phyloP scores from a whole-genome alignment of 2,888 invertebrate species.

The Venusia cambrica region DNA sequence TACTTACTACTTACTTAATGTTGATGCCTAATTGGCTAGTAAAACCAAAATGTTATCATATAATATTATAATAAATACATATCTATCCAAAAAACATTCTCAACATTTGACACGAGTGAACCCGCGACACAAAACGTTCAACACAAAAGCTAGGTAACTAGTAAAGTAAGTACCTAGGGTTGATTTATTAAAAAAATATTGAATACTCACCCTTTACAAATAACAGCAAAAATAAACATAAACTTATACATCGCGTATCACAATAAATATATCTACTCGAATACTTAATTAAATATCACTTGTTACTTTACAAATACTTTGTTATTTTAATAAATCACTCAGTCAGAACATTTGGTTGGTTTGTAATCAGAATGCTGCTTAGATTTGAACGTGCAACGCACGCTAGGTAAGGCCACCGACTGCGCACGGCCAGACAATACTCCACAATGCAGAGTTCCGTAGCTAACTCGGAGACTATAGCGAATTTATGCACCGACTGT shows the following conservation, averaged over 20 bases:
- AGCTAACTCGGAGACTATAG: slow-evolving; percentile 14
- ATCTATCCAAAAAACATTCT: too few species aligned
- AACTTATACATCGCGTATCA: slow-evolving; percentile 24
- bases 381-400: slow-evolving; percentile 26
- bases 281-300: slow-evolving; percentile 25
- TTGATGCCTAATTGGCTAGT: too few species aligned
- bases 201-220: slow-evolving; percentile 28
- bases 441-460: slow-evolving; percentile 17
- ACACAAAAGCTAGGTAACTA: too few species aligned
- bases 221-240: slow-evolving; percentile 25
- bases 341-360: slow-evolving; percentile 21
- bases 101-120: too few species aligned
- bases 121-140: too few species aligned
- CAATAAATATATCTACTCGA: slow-evolving; percentile 23
- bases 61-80: too few species aligned
- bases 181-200: background rate
- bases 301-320: slow-evolving; percentile 9
- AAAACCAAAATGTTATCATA: too few species aligned
- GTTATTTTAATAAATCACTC: slow-evolving; percentile 11
- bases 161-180: too few species aligned
- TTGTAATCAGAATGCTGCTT: slow-evolving; percentile 8
- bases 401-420: slow-evolving; percentile 24
- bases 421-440: slow-evolving; percentile 14
- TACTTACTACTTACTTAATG: too few species aligned
- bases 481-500: slow-evolving; percentile 27